phyloP scores from a whole-genome alignment of 2,113 vertebrate genomes.

The Panthera uncia region DNA sequence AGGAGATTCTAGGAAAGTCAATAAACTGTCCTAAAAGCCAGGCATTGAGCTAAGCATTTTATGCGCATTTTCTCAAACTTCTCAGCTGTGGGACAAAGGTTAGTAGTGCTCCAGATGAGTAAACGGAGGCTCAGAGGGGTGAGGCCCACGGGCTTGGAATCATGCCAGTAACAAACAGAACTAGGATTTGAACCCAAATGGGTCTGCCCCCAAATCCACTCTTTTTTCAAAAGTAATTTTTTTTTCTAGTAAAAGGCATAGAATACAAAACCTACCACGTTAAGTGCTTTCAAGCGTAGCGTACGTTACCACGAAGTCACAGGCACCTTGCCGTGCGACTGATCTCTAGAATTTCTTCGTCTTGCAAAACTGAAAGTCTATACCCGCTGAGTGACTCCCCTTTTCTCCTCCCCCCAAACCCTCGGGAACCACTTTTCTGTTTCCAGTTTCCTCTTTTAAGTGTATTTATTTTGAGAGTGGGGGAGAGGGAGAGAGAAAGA shows the following conservation, averaged over 20 bases:
- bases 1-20: not conserved
- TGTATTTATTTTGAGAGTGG: no score
- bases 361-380: not conserved
- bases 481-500: no score
- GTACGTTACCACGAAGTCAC: accelerated
- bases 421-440: not conserved
- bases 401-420: no score
- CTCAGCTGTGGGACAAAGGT: not conserved
- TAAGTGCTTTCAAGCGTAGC: not conserved
- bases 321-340: accelerated
- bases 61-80: not conserved
- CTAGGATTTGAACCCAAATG: not conserved
- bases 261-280: not conserved
- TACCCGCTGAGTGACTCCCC: not conserved
- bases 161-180: not conserved
- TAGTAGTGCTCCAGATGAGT: not conserved
- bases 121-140: not conserved
- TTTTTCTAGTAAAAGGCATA: not conserved
- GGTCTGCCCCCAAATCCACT: not conserved
- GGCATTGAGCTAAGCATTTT: no score
- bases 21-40: not conserved
- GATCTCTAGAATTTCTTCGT: not conserved
- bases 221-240: not conserved
- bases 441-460: not conserved
- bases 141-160: not conserved